Percentiles rank a stretch among this genome's conserved stretches.
These are phyloP conservation scores for Fringilla coelebs DNA, from an alignment of 2,797 vertebrate species.

Conservation along the genomic window DNA sequence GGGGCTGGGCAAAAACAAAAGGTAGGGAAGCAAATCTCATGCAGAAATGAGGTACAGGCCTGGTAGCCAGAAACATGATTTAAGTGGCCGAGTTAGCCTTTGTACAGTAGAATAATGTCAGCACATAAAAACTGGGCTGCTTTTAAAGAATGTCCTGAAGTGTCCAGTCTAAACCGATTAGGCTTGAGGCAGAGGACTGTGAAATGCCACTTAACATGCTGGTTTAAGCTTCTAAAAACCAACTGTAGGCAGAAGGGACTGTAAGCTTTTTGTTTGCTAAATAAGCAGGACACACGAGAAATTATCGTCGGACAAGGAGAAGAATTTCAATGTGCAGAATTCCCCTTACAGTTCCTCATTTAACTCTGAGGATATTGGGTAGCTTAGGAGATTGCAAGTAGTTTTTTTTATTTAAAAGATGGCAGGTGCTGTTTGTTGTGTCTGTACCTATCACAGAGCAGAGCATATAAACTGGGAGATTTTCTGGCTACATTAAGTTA, in stretches of 20 bases:
- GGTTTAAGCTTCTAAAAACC: neutral
- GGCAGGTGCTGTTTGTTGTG: neutral
- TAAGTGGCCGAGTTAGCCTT: neutral
- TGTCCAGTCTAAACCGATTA: constrained; percentile 10
- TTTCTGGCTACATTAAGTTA: neutral
- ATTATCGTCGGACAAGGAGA: neutral
- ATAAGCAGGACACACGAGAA: neutral
- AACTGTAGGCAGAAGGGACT: neutral
- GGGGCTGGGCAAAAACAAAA: neutral
- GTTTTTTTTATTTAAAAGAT: neutral
- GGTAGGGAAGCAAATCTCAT: neutral
- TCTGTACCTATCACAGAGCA: neutral
- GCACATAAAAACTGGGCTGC: neutral
- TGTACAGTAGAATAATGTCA: neutral
- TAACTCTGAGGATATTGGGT: neutral
- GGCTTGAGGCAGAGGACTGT: neutral
- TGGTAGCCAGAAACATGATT: neutral
- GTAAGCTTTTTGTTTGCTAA: neutral
- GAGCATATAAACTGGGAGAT: neutral
- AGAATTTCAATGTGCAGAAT: neutral
- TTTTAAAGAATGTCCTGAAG: neutral
- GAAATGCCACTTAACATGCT: constrained; percentile 12
- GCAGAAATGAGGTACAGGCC: neutral
- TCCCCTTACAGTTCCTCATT: neutral
- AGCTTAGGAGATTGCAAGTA: neutral